Percentiles rank a stretch among this genome's conserved stretches.
Conservation (phyloP, 64 coral and sea anemone genomes). For the Dendrophyllia cribrosa region DNA sequence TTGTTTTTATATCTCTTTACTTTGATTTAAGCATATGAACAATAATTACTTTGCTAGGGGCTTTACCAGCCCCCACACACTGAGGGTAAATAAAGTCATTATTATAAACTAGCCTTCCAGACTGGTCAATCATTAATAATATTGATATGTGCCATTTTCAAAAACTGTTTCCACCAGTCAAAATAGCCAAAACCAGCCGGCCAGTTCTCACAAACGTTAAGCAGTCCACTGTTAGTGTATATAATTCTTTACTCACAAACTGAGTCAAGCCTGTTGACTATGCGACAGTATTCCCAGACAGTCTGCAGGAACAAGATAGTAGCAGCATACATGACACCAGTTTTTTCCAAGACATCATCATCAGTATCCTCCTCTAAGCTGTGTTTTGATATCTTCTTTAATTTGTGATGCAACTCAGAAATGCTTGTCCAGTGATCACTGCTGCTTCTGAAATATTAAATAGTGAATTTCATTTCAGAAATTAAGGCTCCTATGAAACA, state of each 20-base stretch:
- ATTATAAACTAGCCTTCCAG: too few species aligned
- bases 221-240: background rate
- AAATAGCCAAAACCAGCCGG: too few species aligned
- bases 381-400: slow-evolving; percentile 91
- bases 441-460: slow-evolving; percentile 72
- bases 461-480: background rate
- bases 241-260: slow-evolving; percentile 50
- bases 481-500: too few species aligned
- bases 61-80: too few species aligned
- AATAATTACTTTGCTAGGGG: too few species aligned
- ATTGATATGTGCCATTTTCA: too few species aligned
- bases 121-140: too few species aligned
- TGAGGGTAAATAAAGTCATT: too few species aligned
- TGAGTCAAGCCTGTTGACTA: slow-evolving; percentile 86
- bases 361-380: slow-evolving; percentile 33
- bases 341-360: slow-evolving; percentile 75
- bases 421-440: slow-evolving; percentile 92
- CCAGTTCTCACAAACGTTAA: too few species aligned
- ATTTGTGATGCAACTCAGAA: slow-evolving; percentile 88
- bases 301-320: slow-evolving; percentile 90
- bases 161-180: too few species aligned
- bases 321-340: slow-evolving; percentile 91
- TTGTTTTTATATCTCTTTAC: too few species aligned
- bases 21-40: too few species aligned
- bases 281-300: slow-evolving; percentile 97